Evolutionary conservation across 1,140 invertebrate genomes (phyloP), one percentile per base, ranked within the genome.

Genomic region (Cecropterus lyciades): DNA sequence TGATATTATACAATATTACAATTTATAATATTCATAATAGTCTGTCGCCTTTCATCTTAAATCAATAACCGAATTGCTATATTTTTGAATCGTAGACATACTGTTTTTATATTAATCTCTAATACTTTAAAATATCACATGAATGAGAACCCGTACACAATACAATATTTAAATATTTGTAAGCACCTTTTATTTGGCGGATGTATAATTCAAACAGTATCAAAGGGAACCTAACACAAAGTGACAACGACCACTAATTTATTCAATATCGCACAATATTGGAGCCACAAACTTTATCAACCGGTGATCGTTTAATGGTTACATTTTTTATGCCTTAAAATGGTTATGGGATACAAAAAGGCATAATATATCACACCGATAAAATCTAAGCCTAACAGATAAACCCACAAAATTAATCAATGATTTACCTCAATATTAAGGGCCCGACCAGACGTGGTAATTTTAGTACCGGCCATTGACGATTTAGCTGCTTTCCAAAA

Each of bases 201-300:
- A 37, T 10, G 7, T 37, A 37, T 37, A 37, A 37, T n/a, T 37
- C 33, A 37, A 11, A n/a, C 33, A 11, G 9, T 37, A 37, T 37
- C 33, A 37, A 37, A 10, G 10, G 33, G n/a, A 37, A 37, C 9
- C 33, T 37, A 37, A 11, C 33, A 48, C 8, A 1, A 60, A 40
- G 15, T 40, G 16, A 62, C 45, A 60, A 37, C 27, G 43, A 45
- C 14, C 46, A 8, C 11, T 62, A 62, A 62, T 51, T 62, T 62
- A 62, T 59, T 33, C 46, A 13, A 37, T 51, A 51, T 40, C 16
- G 15, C 57, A 62, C 57, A 51, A 13, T 40, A 51, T 33, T 10
- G 30, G 1, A 5, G 3, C 37, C 27, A n/a, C 43, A 13, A 33
- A 60, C 43, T 48, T 60, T 48, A 48, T 60, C 45, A 56, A 33